Evolutionary conservation across 2,797 vertebrate species (phyloP), one percentile per base, ranked within the genome.

Genomic region (Acropternis orthonyx): DNA sequence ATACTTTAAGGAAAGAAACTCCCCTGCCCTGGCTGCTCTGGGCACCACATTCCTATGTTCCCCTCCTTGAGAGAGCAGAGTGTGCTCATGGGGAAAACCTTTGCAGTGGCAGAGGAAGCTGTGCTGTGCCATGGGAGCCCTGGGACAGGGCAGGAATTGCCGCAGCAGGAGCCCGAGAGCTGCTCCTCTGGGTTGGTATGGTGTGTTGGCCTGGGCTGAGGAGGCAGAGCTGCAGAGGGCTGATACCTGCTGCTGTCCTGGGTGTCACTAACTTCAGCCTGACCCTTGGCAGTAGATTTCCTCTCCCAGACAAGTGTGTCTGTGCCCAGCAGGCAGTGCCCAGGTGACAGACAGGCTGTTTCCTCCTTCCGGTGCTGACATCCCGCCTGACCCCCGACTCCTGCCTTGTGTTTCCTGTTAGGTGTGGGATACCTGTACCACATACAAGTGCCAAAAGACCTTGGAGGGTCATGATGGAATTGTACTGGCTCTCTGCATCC

Each of bases 371-470:
- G 7, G 2, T 59, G 90, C 85, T 66, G 65, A 56, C 63, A 92
- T 89, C 86, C 92, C 92, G 92, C 56, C 63, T 3, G 0, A 16
- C 43, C 55, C 94, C 74, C 89, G 81, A 85, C 79, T 61, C 74
- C 89, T 93, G 79, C 84, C 71, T 90, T 77, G 67, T 97, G 79
- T 94, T 96, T 97, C 93, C 96, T 84, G 55, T 69, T 94, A 99
- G 99, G 99, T 99, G 19, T 99, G 99, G 99, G 99, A 99, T 96
- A 99, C 99, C 44, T 99, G 99, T 96, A 99, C 99, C 85, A 99
- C 99, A 23, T 99, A 99, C 98, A 99, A 99, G 97, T 99, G 99
- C 98, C 99, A 99, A 98, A 99, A 99, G 97, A 99, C 99, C 27
- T 98, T 99, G 41, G 99, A 99, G 96, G 99, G 99, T 55, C 99